Base-by-base conservation (phyloP, 2,888 invertebrate genomes). In the Abrostola triplasia region DNA sequence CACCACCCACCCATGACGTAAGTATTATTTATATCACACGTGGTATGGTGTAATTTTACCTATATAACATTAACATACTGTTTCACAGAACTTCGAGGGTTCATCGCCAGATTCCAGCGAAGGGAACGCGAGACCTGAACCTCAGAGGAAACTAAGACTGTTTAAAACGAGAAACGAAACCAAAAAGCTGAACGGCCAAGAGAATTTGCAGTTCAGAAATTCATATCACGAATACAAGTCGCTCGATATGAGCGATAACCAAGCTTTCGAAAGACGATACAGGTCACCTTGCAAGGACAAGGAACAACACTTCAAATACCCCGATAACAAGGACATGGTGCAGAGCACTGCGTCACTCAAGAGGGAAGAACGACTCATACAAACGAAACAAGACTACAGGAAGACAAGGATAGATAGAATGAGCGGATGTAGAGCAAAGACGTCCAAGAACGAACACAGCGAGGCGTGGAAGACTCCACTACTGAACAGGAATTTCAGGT, bases 141-240 rank as follows among this genome's bases (percentile, higher is more conserved):
- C 92, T 68, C 93, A 93, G 67, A 92, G 95, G 70, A 96, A 96
- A 85, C 92, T 96, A 53, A 95, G 97, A 54, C 94, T 97, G 41
- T 97, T 97, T 88, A 97, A 96, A 92, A 97, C 97, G 53, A 96
- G 96, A 85, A 96, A 96, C 55, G 97, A 97, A 92, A 96, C 96
- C 67, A 96, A 96, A 89, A 96, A 95, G 82, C 87, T 91, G 57
- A 91, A 89, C 64, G 91, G 91, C 50, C 88, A 88, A 59, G 92
- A 93, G 36, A 85, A 91, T 76, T 83, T 86, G 62, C 87, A 90
- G 11, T 90, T 87, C 69, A 90, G 85, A 81, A 87, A 77, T 58
- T 87, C 88, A 37, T 89, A 89, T 64, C 88, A 87, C 54, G 93
- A 93, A 81, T 92, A 90, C 72, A 92, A 90, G 73, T 93, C 91